Evolutionary conservation across 2,797 vertebrate species (phyloP).

Genomic region (Apodemus agrarius): DNA sequence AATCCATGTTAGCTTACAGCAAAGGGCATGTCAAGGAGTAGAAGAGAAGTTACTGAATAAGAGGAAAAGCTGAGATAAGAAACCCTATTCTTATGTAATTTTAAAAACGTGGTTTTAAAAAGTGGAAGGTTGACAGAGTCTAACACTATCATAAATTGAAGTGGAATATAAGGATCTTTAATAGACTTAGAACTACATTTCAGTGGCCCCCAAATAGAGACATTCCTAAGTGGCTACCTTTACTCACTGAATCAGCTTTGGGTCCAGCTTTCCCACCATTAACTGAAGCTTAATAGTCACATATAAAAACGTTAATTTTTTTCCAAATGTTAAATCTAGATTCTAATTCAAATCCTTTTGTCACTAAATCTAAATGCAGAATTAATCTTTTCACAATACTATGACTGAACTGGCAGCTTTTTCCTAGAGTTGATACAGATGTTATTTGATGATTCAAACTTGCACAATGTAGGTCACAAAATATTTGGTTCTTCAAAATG

Average conservation of each 20-base stretch:
- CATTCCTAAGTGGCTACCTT: neutral
- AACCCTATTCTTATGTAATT: neutral
- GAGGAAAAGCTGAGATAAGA: conserved; percentile 25
- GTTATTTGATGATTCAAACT: conserved; percentile 39
- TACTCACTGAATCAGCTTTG: neutral
- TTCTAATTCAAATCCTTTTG: conserved; percentile 38
- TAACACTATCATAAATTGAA: conserved; percentile 2
- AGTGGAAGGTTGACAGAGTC: neutral
- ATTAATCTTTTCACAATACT: neutral
- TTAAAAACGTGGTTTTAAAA: neutral
- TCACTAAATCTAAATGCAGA: neutral
- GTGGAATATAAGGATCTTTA: neutral
- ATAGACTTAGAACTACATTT: conserved; percentile 48
- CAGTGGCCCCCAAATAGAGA: conserved; percentile 11
- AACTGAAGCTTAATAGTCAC: neutral
- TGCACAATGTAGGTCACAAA: neutral
- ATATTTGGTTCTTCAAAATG: neutral
- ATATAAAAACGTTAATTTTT: conserved; percentile 15
- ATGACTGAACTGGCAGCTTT: conserved; percentile 1
- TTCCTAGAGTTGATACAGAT: neutral
- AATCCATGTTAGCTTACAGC: neutral
- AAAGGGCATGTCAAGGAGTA: neutral
- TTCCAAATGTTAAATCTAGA: neutral
- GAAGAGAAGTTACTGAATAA: neutral
- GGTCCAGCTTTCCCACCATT: neutral